These are phyloP conservation scores for Sandelia bainsii DNA, from an alignment of 2,797 vertebrate genomes.

Conservation along the genomic window DNA sequence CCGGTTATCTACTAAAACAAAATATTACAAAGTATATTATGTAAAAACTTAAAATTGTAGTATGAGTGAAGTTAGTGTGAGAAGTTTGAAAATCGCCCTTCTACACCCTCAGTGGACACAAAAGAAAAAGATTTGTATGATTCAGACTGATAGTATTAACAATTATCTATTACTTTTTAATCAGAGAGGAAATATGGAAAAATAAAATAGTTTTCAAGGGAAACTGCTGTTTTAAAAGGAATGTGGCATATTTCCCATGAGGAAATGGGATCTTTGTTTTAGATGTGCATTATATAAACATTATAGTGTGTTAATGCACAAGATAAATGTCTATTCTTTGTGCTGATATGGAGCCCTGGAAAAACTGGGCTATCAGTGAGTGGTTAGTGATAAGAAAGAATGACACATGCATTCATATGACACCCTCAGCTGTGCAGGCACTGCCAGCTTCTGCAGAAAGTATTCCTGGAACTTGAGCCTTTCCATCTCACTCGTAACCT, in stretches of 20 bases:
- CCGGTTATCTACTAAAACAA: not conserved
- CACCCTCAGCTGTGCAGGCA: constrained; percentile 28
- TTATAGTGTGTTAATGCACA: not conserved
- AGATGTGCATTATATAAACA: not conserved
- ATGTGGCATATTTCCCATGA: not conserved
- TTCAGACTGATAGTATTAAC: not conserved
- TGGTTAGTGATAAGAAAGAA: constrained; percentile 28
- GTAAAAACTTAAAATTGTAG: too few species aligned
- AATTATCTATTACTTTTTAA: not conserved
- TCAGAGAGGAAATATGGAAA: not conserved
- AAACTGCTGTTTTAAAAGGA: not conserved
- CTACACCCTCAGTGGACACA: too few species aligned
- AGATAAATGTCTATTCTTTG: not conserved
- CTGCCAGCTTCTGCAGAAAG: constrained; percentile 28
- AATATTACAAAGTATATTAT: not conserved
- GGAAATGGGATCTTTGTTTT: not conserved
- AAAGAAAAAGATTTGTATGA: not conserved
- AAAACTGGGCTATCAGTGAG: not conserved
- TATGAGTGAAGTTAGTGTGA: too few species aligned
- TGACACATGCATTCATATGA: constrained; percentile 16
- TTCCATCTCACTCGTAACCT: constrained; percentile 54
- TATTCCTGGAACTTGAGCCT: constrained; percentile 64
- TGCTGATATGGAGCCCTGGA: not conserved
- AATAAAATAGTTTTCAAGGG: not conserved
- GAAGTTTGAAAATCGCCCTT: not conserved